These are phyloP conservation scores for Luscinia luscinia DNA, from an alignment of 2,797 vertebrate species.

Conservation along the genomic window DNA sequence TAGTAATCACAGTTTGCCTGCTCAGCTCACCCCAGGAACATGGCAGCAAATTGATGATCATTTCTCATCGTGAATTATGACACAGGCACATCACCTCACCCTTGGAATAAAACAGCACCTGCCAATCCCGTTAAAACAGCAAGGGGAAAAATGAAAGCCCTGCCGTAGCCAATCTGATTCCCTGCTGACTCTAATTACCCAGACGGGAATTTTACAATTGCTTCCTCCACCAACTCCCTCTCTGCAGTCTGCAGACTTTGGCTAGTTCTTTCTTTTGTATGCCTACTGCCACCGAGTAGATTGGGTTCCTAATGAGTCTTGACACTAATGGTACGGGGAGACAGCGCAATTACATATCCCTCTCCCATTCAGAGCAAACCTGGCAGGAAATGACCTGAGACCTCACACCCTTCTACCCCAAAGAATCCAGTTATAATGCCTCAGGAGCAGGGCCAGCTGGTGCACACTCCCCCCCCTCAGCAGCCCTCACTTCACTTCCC, in stretches of 20 bases:
- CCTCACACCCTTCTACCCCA: conserved; percentile 71
- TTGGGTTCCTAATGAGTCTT: conserved; percentile 82
- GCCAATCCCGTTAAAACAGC: conserved; percentile 90
- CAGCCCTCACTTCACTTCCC: conserved; percentile 46
- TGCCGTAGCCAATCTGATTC: conserved; percentile 83
- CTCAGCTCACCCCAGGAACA: conserved; percentile 65
- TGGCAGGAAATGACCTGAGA: conserved; percentile 79
- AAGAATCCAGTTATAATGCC: conserved; percentile 72
- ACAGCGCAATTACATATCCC: conserved; percentile 74
- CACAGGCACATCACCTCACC: conserved; percentile 72
- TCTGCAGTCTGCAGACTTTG: conserved; percentile 77
- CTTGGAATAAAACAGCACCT: conserved; percentile 78
- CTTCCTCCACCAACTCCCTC: conserved; percentile 82
- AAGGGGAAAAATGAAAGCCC: conserved; percentile 86
- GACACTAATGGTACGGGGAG: conserved; percentile 81
- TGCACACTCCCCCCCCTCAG: background rate
- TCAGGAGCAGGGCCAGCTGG: conserved; percentile 77
- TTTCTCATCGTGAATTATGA: conserved; percentile 79
- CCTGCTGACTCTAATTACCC: conserved; percentile 97
- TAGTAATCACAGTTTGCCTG: conserved; percentile 58
- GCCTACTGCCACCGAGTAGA: conserved; percentile 75
- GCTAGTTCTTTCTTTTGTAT: conserved; percentile 81
- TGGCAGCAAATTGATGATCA: conserved; percentile 68
- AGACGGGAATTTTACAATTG: conserved; percentile 90
- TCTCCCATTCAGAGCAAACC: conserved; percentile 64